Base-by-base conservation (phyloP, 2,797 vertebrate species). In the Onychomys leucogaster region DNA sequence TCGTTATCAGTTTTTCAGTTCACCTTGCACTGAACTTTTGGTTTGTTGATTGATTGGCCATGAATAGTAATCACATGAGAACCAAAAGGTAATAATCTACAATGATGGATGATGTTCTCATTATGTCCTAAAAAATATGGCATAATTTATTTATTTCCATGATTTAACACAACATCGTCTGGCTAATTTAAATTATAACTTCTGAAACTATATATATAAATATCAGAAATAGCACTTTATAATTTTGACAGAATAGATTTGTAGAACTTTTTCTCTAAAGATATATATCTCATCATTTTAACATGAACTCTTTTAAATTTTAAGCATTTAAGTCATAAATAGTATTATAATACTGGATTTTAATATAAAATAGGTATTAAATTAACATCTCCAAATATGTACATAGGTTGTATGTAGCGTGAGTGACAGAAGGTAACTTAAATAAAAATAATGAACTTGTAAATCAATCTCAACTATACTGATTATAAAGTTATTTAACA, bases 241-340 rank as follows among this genome's bases (percentile, higher is more conserved):
- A 76, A 78, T 88, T 92, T 95, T 96, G 27, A 41, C 76, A 84
- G 37, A 27, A 11, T 77, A 82, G 4, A 90, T 90, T 87, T 71
- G 63, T 43, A 67, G 32, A 80, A 27, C 52, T 19, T 95, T 94
- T 90, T 84, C 43, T 71, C 77, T 77, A 61, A 93, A 96, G 80
- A 86, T 80, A 57, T 67, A 4, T 32, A 63, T 85, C 77, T 34
- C 78, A 84, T 55, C 34, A 95, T 61, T 90, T 90, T 71, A 78
- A 84, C 81, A 59, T 78, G 88, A 69, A 57, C 83, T 88, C 71
- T 81, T 95, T 93, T 69, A 80, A 96, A 80, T 89, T 80, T 37
- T 94, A 82, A 84, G 1, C 27, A 73, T 65, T 87, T 90, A 61
- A 82, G 34, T 77, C 29, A 73, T 90, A n/a, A 96, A 88, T 78